Base-by-base conservation (phyloP, 2,888 invertebrate genomes). In the Epsilonema sp. region DNA sequence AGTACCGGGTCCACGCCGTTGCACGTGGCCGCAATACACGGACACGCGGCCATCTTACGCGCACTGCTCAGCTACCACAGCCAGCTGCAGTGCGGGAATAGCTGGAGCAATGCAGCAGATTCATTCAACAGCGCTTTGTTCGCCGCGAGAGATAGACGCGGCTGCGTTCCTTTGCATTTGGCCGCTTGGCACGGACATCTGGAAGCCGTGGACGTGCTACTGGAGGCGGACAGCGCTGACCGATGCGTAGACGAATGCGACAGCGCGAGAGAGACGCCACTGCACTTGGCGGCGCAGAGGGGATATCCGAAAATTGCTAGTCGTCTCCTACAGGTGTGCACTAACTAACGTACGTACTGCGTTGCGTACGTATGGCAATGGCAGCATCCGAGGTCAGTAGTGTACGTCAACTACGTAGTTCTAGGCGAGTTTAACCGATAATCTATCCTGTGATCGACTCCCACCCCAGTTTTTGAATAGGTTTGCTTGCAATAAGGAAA, bases 231-330 rank as follows among this genome's bases (percentile, higher is more conserved):
- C 23, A 8, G 4, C 11, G 11, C 3, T 13, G 8, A 22, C 24
- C 49, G 1, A 50, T 56, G 2, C 54, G 39, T 39, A 5, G 20
- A 58, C 37, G 51, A 51, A 16, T 48, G 51, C 16, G 57, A 58
- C 51, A 58, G 55, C 38, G 52, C 53, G 36, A 52, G 54, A 42
- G 60, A 61, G 42, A 78, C 79, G 1, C 76, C 82, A 0, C 72
- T 84, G 8, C 80, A 81, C 56, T 74, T 81, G 50, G 82, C 83
- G 0, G 76, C 81, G 1, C 73, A 77, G 45, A 76, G 77, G 26
- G 82, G 82, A 0, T 77, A 82, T 63, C 69, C 75, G 0, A 66
- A 73, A 21, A 74, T 79, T 20, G 76, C 78, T 2, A 73, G 73
- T 42, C 68, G 77, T 40, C 68, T 84, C 23, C 68, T 80, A 8